Base-by-base conservation (phyloP, 1,140 invertebrate species). In the Zaprionus nigranus region DNA sequence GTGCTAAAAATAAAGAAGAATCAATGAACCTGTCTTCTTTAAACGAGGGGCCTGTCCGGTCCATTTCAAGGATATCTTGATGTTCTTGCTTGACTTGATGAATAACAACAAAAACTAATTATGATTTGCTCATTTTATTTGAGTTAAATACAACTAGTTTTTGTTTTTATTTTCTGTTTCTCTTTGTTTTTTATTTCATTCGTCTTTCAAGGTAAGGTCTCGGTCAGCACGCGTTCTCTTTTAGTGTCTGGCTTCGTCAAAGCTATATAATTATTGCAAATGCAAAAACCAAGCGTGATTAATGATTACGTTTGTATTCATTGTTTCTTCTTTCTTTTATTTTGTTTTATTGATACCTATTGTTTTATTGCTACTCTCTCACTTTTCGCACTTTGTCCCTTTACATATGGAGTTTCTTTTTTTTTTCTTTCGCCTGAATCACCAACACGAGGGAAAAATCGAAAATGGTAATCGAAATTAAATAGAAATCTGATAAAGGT, bases 221-320 rank as follows among this genome's bases (percentile, higher is more conserved):
- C 75, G 85, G 84, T 75, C 78, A 75, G 54, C 73, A 73, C 71
- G 64, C 71, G 64, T 83, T 83, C 77, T 87, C 77, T 73, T 75
- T 86, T 75, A 67, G 46, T 64, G 64, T 57, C 63, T 79, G 26
- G 26, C 64, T 69, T 66, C 77, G 69, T 54, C 62, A 73, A 66
- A 69, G 69, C 56, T 70, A 54, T 78, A 88, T 87, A 88, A 88
- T 88, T 84, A 88, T 79, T 73, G 84, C 78, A 76, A 88, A 87
- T 87, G 66, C 83, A 88, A 88, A 88, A 86, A 65, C 58, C 60
- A 67, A 72, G 60, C 51, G 78, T 88, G 83, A 88, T 87, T 87
- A 88, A 87, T 88, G 83, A 84, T 78, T 83, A 61, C 46, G 64
- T 67, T 88, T 58, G 46, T 62, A 63, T 51, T 51, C 11, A 20